Conservation (phyloP, 1,140 invertebrate genomes). For the Lepidostoma basale region DNA sequence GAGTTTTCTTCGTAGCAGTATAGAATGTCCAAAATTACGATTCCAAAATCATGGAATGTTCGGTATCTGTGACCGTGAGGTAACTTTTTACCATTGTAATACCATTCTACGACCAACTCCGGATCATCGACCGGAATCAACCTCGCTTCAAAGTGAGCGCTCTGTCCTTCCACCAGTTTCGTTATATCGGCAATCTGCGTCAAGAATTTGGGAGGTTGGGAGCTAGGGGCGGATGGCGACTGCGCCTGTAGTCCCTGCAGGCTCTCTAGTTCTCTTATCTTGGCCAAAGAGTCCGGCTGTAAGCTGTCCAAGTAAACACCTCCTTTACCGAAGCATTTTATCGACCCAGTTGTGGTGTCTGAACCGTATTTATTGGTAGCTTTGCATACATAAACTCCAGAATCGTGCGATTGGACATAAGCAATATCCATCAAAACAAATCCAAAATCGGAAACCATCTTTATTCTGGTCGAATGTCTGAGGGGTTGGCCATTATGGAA, state of each 20-base stretch:
- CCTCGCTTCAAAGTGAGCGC: constrained; percentile 91
- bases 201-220: constrained; percentile 87
- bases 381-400: constrained; percentile 90
- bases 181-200: constrained; percentile 84
- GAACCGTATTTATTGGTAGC: constrained; percentile 90
- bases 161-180: constrained; percentile 88
- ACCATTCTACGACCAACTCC: constrained; percentile 93
- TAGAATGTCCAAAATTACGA: constrained; percentile 94
- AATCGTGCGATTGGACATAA: constrained; percentile 91
- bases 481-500: constrained; percentile 90
- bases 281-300: constrained; percentile 90
- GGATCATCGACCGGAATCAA: constrained; percentile 91
- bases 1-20: constrained; percentile 98
- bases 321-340: constrained; percentile 82
- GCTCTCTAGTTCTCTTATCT: constrained; percentile 88
- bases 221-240: constrained; percentile 68
- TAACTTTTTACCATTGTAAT: constrained; percentile 90
- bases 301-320: constrained; percentile 92
- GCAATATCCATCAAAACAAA: constrained; percentile 95
- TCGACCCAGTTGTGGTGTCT: constrained; percentile 82
- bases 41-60: constrained; percentile 96
- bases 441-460: constrained; percentile 94
- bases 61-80: constrained; percentile 92
- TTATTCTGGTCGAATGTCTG: constrained; percentile 88
- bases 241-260: constrained; percentile 65